phyloP scores from a whole-genome alignment of 2,888 invertebrate genomes.

The Venusia cambrica region DNA sequence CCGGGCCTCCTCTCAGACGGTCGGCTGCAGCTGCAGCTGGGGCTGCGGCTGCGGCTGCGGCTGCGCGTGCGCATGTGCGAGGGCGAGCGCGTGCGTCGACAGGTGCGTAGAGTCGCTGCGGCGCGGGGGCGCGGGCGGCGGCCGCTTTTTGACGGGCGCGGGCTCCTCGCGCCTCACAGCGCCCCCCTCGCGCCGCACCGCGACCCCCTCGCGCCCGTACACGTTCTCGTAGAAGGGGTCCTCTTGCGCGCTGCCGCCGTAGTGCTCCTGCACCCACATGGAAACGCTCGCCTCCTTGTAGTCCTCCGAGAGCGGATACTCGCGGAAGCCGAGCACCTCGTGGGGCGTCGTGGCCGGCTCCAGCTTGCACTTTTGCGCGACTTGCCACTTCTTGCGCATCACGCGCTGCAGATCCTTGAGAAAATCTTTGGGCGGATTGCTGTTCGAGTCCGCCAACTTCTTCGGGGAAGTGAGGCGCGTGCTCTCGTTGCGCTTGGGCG shows the following conservation, averaged over 20 bases:
- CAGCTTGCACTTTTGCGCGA: constrained; percentile 94
- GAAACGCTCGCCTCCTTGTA: constrained; percentile 92
- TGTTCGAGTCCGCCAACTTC: constrained; percentile 85
- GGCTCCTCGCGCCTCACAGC: constrained; percentile 58
- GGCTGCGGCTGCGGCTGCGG: constrained; percentile 59
- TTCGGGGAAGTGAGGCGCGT: constrained; percentile 89
- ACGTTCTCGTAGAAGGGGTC: constrained; percentile 90
- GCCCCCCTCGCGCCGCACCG: constrained; percentile 39
- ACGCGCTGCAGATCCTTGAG: constrained; percentile 94
- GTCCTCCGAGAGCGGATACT: constrained; percentile 87
- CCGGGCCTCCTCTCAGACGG: constrained; percentile 43
- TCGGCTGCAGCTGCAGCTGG: constrained; percentile 54
- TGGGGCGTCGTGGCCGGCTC: constrained; percentile 94
- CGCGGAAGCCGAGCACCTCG: constrained; percentile 94
- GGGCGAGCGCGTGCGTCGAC: constrained; percentile 40
- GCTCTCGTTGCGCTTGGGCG: constrained; percentile 88
- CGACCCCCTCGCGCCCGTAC: constrained; percentile 47
- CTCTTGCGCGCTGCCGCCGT: constrained; percentile 83
- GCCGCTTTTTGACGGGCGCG: constrained; percentile 83
- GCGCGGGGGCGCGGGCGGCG: constrained; percentile 95
- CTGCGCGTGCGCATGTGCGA: constrained; percentile 35
- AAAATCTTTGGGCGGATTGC: constrained; percentile 90
- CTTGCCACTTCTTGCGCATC: constrained; percentile 96
- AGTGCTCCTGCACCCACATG: constrained; percentile 95
- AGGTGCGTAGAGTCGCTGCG: constrained; percentile 86